Evolutionary conservation across 2,113 vertebrate species (phyloP).

Genomic region (Pseudopodoces humilis): DNA sequence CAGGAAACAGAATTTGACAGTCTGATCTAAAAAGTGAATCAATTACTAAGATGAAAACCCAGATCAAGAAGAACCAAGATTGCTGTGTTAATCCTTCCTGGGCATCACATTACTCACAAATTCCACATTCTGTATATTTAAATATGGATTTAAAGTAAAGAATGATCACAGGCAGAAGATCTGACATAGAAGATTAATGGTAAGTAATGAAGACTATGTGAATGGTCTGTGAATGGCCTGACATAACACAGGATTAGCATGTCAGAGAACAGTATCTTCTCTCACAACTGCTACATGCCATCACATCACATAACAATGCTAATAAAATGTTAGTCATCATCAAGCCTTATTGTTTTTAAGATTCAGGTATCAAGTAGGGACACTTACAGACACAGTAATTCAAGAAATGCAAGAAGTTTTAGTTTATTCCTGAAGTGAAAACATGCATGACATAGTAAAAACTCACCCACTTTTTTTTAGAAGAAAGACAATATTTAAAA

Average conservation of each 20-base stretch:
- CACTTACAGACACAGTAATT: neutral
- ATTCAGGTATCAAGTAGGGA: neutral
- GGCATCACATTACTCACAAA: neutral
- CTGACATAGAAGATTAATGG: constrained; percentile 12
- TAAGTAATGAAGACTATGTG: constrained; percentile 14
- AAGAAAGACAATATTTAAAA: neutral
- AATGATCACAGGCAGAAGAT: neutral
- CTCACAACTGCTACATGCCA: constrained; percentile 47
- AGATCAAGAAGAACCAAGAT: neutral
- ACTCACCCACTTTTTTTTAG: neutral
- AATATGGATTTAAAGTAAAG: neutral
- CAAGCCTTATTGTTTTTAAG: constrained; percentile 1
- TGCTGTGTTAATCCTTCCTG: neutral
- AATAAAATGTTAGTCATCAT: constrained; percentile 8
- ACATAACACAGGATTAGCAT: constrained; percentile 33
- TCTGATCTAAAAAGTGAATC: neutral
- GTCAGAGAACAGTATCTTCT: constrained; percentile 24
- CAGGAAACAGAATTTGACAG: neutral
- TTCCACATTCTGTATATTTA: neutral
- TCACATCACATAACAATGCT: neutral
- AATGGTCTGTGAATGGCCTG: neutral
- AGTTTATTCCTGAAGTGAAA: neutral
- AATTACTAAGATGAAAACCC: neutral
- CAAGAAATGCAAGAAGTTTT: neutral
- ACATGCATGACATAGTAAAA: neutral